These are phyloP conservation scores for Siderastrea siderea DNA, from an alignment of 92 coral and sea anemone species.

Conservation along the genomic window DNA sequence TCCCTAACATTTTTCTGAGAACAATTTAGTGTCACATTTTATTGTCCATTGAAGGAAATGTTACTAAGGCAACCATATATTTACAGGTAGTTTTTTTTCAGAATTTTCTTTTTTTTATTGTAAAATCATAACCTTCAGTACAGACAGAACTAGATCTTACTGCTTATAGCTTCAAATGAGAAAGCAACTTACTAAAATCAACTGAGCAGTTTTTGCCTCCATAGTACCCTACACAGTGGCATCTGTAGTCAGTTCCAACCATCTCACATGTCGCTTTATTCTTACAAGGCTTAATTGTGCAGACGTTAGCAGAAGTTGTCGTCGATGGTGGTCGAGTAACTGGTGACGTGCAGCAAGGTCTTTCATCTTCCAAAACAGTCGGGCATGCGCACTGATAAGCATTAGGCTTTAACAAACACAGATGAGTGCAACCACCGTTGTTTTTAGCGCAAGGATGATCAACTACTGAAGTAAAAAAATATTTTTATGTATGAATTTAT, in stretches of 20 bases:
- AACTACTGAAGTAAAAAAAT: background rate
- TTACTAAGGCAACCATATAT: too few species aligned
- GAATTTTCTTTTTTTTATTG: too few species aligned
- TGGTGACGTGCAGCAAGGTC: background rate
- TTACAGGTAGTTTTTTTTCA: too few species aligned
- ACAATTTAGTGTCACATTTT: too few species aligned
- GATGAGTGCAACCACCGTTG: slow-evolving; percentile 71
- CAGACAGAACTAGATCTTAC: too few species aligned
- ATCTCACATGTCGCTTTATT: background rate
- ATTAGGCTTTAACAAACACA: slow-evolving; percentile 56
- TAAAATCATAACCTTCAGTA: too few species aligned
- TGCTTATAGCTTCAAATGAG: too few species aligned
- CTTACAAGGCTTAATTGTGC: slow-evolving; percentile 1
- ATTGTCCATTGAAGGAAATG: too few species aligned
- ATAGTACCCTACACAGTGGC: background rate
- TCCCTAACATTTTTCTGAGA: too few species aligned
- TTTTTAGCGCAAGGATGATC: slow-evolving; percentile 9
- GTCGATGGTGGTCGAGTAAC: background rate
- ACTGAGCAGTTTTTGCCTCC: slow-evolving; percentile 5
- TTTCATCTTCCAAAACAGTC: background rate
- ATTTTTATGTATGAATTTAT: too few species aligned
- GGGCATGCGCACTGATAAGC: slow-evolving; percentile 11
- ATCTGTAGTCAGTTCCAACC: background rate
- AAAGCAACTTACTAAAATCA: background rate
- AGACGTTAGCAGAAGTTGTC: background rate